Conservation (phyloP, 2,888 invertebrate species). For the Leptopterna dolabrata region DNA sequence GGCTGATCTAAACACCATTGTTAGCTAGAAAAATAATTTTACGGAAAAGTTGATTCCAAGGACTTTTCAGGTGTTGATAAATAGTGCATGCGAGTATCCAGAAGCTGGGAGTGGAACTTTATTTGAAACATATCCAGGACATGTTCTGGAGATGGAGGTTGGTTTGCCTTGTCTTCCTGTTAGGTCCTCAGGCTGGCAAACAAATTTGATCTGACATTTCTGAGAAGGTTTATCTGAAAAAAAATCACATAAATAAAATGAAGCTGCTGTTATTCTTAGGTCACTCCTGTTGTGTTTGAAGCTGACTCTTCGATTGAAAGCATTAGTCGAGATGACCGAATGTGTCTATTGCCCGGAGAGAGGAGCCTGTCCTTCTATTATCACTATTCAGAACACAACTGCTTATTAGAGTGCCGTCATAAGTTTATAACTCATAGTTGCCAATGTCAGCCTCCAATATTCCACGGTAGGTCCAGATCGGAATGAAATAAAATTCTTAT, state of each 20-base stretch:
- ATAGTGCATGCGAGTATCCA: slow-evolving; percentile 62
- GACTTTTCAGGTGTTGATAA: slow-evolving; percentile 57
- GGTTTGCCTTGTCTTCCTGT: neutral
- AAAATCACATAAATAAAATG: no score
- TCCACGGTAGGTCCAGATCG: slow-evolving; percentile 56
- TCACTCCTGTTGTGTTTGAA: slow-evolving; percentile 47
- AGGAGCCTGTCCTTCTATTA: slow-evolving; percentile 50
- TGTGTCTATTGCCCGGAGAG: slow-evolving; percentile 30
- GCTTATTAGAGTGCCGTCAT: slow-evolving; percentile 63
- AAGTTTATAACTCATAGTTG: slow-evolving; percentile 62
- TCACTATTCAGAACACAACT: slow-evolving; percentile 62
- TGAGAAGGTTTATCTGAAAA: no score
- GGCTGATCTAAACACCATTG: neutral
- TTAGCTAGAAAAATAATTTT: neutral
- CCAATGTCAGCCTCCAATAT: slow-evolving; percentile 63
- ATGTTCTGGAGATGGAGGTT: slow-evolving; percentile 45
- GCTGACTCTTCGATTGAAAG: slow-evolving; percentile 4
- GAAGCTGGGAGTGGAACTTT: slow-evolving; percentile 63
- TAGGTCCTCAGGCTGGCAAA: no score
- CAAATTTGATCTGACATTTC: no score
- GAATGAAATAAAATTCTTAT: neutral
- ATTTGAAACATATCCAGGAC: slow-evolving; percentile 59
- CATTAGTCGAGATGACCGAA: slow-evolving; percentile 21
- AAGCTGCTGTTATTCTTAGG: slow-evolving; percentile 7
- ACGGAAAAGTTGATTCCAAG: neutral